These are phyloP conservation scores for Bombus ignitus DNA, from an alignment of 1,140 invertebrate genomes.

Conservation along the genomic window DNA sequence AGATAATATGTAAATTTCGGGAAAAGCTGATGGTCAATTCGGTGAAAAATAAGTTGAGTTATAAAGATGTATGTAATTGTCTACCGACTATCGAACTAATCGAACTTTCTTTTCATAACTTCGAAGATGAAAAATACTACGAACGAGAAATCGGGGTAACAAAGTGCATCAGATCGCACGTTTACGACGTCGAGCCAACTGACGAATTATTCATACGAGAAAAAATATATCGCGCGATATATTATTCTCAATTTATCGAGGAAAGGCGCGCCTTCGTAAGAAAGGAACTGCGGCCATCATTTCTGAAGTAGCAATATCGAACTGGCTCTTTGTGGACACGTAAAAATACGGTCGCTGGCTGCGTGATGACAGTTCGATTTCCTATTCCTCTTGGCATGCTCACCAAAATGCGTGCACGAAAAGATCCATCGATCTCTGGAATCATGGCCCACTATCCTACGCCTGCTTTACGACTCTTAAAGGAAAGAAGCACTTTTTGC, in stretches of 20 bases:
- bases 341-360: conserved; percentile 25
- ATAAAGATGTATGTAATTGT: neutral
- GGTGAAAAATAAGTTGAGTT: neutral
- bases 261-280: no score
- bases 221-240: neutral
- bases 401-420: neutral
- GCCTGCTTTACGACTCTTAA: neutral
- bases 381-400: neutral
- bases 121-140: neutral
- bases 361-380: conserved; percentile 19
- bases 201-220: neutral
- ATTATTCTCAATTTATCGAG: neutral
- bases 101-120: neutral
- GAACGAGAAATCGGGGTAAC: neutral
- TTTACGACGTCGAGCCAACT: no score
- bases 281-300: neutral
- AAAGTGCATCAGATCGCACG: neutral
- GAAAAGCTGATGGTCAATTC: neutral
- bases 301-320: conserved; percentile 3
- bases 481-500: neutral
- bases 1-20: neutral
- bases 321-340: conserved; percentile 7
- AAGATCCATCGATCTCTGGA: neutral
- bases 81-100: neutral
- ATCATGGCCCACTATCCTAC: neutral